Conservation (phyloP, 2,797 vertebrate genomes). For the Eleutherodactylus coqui region DNA sequence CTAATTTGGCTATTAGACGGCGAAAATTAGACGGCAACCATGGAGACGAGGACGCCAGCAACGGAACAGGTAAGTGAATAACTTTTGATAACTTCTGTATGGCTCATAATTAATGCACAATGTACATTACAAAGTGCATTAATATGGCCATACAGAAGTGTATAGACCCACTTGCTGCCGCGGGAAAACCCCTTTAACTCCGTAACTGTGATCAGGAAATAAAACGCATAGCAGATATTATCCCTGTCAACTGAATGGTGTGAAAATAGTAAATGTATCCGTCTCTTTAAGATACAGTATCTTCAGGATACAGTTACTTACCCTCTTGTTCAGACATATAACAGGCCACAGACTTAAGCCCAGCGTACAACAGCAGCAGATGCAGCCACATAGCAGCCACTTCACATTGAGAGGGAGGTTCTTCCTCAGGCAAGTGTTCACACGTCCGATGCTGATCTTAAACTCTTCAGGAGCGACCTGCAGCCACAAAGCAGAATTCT, state of each 20-base stretch:
- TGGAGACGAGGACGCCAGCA: no score
- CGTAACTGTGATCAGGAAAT: neutral
- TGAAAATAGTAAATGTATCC: neutral
- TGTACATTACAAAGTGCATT: no score
- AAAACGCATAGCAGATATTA: no score
- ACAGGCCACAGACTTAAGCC: slow-evolving; percentile 98
- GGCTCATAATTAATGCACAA: no score
- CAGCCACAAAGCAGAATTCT: slow-evolving; percentile 58
- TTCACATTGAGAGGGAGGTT: slow-evolving; percentile 96
- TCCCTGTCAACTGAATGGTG: neutral
- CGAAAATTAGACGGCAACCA: no score
- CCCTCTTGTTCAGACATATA: slow-evolving; percentile 98
- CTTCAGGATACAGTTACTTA: slow-evolving; percentile 73
- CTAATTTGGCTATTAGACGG: no score
- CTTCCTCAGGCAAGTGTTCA: slow-evolving; percentile 95
- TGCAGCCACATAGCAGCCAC: slow-evolving; percentile 97
- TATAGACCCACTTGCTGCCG: no score
- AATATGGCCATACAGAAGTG: no score
- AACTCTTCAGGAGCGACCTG: slow-evolving; percentile 99
- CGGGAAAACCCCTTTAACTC: no score
- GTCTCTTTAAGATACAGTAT: neutral
- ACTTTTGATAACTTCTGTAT: no score
- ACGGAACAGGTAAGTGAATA: no score
- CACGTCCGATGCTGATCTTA: slow-evolving; percentile 92
- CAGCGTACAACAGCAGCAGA: slow-evolving; percentile 97